Percentiles rank a stretch among this genome's conserved stretches.
Conservation (phyloP, 1,140 invertebrate genomes). For the Doryteuthis pealeii region DNA sequence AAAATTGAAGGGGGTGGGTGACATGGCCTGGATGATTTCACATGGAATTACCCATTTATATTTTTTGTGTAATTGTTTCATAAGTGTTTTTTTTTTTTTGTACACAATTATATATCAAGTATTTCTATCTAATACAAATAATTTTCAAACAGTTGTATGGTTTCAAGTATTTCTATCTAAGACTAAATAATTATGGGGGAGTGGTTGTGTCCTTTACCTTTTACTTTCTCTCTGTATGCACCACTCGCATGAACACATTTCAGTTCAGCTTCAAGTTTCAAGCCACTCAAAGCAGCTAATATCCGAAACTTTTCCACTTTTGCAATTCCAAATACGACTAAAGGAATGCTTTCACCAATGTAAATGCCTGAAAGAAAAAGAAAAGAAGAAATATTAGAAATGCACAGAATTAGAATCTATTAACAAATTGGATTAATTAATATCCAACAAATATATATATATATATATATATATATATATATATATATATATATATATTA, state of each 20-base stretch:
- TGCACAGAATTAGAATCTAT: not conserved
- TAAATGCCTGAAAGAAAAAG: slow-evolving; percentile 50
- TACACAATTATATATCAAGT: too few relatives aligned
- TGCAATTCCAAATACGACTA: slow-evolving; percentile 83
- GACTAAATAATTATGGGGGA: too few relatives aligned
- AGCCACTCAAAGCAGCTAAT: slow-evolving; percentile 85
- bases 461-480: too few relatives aligned
- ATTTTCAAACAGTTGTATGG: too few relatives aligned
- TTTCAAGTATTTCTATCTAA: too few relatives aligned
- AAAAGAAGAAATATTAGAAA: not conserved
- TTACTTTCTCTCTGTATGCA: slow-evolving; percentile 75
- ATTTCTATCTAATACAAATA: too few relatives aligned
- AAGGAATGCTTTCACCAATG: slow-evolving; percentile 61
- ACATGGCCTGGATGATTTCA: too few relatives aligned
- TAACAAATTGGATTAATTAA: not conserved
- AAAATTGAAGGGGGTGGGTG: too few relatives aligned
- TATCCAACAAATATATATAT: not conserved
- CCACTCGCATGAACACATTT: slow-evolving; percentile 75
- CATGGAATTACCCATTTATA: too few relatives aligned
- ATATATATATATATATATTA: too few relatives aligned
- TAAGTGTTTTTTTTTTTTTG: too few relatives aligned
- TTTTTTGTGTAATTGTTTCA: too few relatives aligned
- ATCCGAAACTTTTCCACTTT: slow-evolving; percentile 85
- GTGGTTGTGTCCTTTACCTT: slow-evolving; percentile 55
- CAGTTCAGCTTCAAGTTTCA: slow-evolving; percentile 89